Base-by-base conservation (phyloP, 1,140 invertebrate species). In the Andrena cerasifolii region DNA sequence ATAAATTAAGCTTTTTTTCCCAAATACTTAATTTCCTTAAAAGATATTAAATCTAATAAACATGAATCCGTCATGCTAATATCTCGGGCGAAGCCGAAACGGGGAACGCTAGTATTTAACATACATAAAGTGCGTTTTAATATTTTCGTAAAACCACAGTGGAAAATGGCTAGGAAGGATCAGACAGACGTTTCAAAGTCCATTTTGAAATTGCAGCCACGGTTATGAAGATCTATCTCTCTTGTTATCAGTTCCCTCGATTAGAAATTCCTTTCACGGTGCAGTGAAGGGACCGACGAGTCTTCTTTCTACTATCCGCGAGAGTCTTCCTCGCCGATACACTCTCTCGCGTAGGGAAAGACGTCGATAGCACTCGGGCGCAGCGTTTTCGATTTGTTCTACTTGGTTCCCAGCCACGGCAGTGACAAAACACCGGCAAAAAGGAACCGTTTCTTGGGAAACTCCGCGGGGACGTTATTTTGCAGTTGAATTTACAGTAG, bases 401-500 rank as follows among this genome's bases (percentile, higher is more conserved):
- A 31, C 1, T 12, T 12, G 51, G 47, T 36, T 21, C 31, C 6
- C n/a, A 7, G 0, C 6, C 16, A 1, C 12, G 0, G 2, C 8
- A n/a, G n/a, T n/a, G 24, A 4, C 43, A 61, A 70, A 70, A 70
- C 3, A 47, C 1, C 16, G 18, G 24, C 31, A 66, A 71, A 62
- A 76, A 77, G 14, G 18, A 26, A 8, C 16, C 1, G 4, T 4
- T 14, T 45, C 31, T 70, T 51, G 53, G 51, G 72, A 67, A 76
- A 76, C 53, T 5, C 43, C 5, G 18, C 71, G 59, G 47, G 18
- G 62, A 75, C 47, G 36, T 70, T 12, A 28, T 68, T 80, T 68
- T 61, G 7, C 28, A 72, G 56, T 45, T 40, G 40, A 54, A 28
- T 51, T 56, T 26, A 28, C 80, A 49, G 43, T 26, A 62, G 59